Evolutionary conservation across 2,888 invertebrate species (phyloP).

Genomic region (Clivina fossor): DNA sequence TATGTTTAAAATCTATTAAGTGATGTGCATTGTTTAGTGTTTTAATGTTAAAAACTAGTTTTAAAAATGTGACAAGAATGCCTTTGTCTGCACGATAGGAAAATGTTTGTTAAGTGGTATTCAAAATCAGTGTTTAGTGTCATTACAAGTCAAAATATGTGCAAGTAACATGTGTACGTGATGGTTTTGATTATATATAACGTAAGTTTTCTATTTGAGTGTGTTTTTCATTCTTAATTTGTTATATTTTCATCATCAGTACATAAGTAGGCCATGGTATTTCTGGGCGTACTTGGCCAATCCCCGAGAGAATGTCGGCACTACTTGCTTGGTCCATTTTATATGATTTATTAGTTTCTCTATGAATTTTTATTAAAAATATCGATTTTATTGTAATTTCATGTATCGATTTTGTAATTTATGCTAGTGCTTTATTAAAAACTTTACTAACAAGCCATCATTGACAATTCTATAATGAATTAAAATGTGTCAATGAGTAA

Average conservation of each 20-base stretch:
- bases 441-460: too few species aligned
- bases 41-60: conserved; percentile 7
- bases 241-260: conserved; percentile 6
- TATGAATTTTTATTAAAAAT: conserved; percentile 39
- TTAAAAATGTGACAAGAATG: conserved; percentile 26
- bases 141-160: conserved; percentile 1
- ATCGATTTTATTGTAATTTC: conserved; percentile 37
- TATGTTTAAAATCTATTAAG: conserved; percentile 5
- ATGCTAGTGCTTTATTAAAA: neutral
- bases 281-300: conserved; percentile 26
- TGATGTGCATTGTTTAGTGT: conserved; percentile 9
- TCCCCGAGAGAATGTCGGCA: conserved; percentile 47
- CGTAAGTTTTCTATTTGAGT: conserved; percentile 7
- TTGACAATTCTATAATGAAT: neutral
- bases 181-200: neutral
- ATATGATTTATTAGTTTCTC: conserved; percentile 50
- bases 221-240: conserved; percentile 12
- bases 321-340: conserved; percentile 48
- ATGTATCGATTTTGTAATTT: conserved; percentile 22
- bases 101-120: conserved; percentile 16
- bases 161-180: conserved; percentile 10
- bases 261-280: conserved; percentile 25
- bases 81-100: conserved; percentile 20
- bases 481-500: neutral
- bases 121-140: conserved; percentile 14